Conservation (phyloP, 2,113 vertebrate species). For the Sialia sialis region DNA sequence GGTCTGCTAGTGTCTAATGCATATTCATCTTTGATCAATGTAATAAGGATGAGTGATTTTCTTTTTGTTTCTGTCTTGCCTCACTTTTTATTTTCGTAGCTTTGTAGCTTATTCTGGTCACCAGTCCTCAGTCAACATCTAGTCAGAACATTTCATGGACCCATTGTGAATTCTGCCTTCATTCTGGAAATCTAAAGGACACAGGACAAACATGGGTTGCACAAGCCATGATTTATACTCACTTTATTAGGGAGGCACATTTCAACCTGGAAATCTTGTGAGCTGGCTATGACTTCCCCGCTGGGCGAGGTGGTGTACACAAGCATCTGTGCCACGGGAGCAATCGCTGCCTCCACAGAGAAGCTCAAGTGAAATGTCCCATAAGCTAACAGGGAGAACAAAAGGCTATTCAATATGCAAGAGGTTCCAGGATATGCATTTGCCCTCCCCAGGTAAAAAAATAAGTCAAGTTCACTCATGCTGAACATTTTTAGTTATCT, state of each 20-base stretch:
- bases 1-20: neutral
- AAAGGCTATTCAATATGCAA: neutral
- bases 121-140: neutral
- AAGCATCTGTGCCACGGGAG: constrained; percentile 79
- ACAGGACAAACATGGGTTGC: neutral
- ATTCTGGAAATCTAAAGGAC: neutral
- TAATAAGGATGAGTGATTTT: neutral
- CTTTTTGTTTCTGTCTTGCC: neutral
- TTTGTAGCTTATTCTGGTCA: neutral
- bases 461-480: neutral
- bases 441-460: neutral
- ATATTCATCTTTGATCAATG: neutral
- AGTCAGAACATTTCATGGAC: neutral
- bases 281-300: constrained; percentile 83
- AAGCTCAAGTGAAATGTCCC: constrained; percentile 71
- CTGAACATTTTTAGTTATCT: neutral
- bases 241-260: constrained; percentile 86
- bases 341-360: constrained; percentile 31
- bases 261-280: constrained; percentile 73
- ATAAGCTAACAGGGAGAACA: constrained; percentile 10
- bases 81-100: neutral
- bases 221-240: neutral
- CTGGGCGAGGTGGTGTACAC: constrained; percentile 76
- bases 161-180: neutral
- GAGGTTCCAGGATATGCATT: neutral